A percentile compares a stretch with the other conserved stretches of the same genome.
Evolutionary conservation across 2,888 invertebrate genomes (phyloP).

Genomic region (Sipunculus nudus): DNA sequence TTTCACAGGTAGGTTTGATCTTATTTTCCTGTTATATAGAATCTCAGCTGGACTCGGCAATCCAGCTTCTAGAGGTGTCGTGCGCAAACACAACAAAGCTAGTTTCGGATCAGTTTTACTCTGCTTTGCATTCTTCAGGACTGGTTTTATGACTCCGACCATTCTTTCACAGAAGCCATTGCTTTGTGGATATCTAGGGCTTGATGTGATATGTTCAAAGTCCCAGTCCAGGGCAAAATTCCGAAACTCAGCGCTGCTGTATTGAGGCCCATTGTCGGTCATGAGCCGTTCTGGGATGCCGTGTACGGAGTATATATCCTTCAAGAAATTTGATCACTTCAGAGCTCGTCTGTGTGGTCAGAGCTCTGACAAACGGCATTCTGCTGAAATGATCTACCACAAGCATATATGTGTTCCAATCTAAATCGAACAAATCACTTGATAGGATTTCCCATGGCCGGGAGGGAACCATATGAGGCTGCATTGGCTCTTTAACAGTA

Average conservation of each 20-base stretch:
- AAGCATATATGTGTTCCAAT: not conserved
- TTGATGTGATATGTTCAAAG: slow-evolving; percentile 10
- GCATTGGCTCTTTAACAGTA: slow-evolving; percentile 13
- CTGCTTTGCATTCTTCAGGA: not conserved
- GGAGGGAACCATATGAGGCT: slow-evolving; percentile 9
- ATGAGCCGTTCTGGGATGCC: not conserved
- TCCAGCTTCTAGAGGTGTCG: not conserved
- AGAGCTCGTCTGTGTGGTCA: not conserved
- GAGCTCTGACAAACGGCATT: not conserved
- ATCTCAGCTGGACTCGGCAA: slow-evolving; percentile 3
- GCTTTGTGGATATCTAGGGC: slow-evolving; percentile 1
- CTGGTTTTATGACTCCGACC: slow-evolving; percentile 1
- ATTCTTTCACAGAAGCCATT: slow-evolving; percentile 14
- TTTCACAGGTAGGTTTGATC: not conserved
- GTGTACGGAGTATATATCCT: slow-evolving; percentile 5
- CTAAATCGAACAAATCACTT: slow-evolving; percentile 23
- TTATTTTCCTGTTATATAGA: not conserved
- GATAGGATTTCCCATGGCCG: slow-evolving; percentile 23
- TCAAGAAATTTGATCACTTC: not conserved
- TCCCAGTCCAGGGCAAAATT: not conserved
- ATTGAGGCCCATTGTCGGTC: slow-evolving; percentile 7
- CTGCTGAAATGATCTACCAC: slow-evolving; percentile 5
- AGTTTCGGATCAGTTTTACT: not conserved
- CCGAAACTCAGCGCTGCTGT: not conserved
- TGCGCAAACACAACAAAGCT: not conserved